Conservation (phyloP, 1,140 invertebrate species). For the Zeugodacus cucurbitae region DNA sequence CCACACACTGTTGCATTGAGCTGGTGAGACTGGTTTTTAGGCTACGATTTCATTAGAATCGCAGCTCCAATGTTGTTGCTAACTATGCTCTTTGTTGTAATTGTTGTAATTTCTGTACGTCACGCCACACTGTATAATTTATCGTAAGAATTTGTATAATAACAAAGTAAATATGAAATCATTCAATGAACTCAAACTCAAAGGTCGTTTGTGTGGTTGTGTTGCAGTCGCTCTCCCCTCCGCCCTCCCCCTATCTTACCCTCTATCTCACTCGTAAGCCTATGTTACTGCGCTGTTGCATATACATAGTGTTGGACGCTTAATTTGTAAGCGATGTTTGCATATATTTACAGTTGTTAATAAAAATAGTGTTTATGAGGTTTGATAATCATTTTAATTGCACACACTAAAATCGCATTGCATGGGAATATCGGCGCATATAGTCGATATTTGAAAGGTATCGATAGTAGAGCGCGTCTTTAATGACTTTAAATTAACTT, state of each 20-base stretch:
- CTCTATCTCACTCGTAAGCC: neutral
- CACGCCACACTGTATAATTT: conserved; percentile 29
- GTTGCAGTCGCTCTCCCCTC: neutral
- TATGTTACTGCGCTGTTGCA: neutral
- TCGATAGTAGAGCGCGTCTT: neutral
- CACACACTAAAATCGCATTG: neutral
- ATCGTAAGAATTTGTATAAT: conserved; percentile 26
- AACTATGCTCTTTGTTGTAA: neutral
- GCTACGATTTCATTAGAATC: neutral
- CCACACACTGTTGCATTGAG: conserved; percentile 29
- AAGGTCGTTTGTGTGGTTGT: conserved; percentile 28
- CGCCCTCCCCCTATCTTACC: no score
- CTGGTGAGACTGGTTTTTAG: conserved; percentile 17
- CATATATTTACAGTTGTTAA: neutral
- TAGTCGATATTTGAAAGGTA: neutral
- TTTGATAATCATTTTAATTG: neutral
- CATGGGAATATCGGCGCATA: neutral
- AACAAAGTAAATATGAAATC: conserved; percentile 35
- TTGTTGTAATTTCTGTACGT: neutral
- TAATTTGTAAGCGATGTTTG: neutral
- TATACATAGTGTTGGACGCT: neutral
- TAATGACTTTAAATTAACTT: neutral
- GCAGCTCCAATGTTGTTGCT: neutral
- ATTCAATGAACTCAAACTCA: conserved; percentile 34
- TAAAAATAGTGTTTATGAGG: neutral